Conservation (phyloP, 2,797 vertebrate genomes). For the Loriculus beryllinus region DNA sequence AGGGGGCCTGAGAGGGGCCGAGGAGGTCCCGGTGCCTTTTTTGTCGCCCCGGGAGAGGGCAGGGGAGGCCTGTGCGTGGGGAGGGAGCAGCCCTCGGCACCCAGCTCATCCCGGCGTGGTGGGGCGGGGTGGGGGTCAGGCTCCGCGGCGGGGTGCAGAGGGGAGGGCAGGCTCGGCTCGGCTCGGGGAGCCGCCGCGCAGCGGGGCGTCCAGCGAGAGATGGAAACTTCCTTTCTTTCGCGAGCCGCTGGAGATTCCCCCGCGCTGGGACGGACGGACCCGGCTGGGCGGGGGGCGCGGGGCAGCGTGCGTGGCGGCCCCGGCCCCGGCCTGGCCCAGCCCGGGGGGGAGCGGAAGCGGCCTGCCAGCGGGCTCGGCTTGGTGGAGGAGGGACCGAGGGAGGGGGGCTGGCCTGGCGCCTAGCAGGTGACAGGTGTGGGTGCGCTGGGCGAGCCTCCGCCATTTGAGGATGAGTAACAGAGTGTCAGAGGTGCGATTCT, state of each 20-base stretch:
- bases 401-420: neutral
- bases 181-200: neutral
- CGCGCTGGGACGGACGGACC: neutral
- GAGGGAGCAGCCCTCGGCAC: neutral
- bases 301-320: neutral
- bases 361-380: neutral
- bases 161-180: too few species aligned
- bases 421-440: slow-evolving; percentile 76
- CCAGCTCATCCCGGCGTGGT: neutral
- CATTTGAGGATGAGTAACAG: neutral
- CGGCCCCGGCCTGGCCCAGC: neutral
- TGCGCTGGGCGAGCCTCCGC: neutral
- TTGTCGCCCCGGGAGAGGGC: neutral
- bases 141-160: neutral
- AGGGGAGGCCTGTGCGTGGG: neutral
- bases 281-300: neutral
- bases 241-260: neutral
- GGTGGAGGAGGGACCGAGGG: neutral
- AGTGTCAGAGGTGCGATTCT: neutral
- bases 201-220: neutral
- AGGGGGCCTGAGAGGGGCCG: neutral
- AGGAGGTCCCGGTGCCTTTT: neutral
- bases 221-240: slow-evolving; percentile 12
- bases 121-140: neutral
- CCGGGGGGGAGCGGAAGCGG: neutral